Conservation (phyloP, 2,888 invertebrate species). For the Actias luna region DNA sequence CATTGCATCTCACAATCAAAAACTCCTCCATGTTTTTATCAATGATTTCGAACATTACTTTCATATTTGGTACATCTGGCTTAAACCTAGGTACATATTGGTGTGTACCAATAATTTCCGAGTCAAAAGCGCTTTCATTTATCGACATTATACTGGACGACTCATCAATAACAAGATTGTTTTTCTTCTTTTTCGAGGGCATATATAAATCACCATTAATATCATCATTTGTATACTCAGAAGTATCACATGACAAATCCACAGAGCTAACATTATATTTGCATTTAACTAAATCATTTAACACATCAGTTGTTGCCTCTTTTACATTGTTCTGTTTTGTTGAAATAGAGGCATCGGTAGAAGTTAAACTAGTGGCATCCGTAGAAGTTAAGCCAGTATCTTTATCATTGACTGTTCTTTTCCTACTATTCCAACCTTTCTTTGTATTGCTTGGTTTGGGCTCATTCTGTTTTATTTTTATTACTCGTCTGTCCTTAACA, state of each 20-base stretch:
- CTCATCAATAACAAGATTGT: constrained; percentile 39
- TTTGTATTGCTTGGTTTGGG: neutral
- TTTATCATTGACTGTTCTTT: neutral
- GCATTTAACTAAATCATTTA: neutral
- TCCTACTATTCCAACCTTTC: constrained; percentile 15
- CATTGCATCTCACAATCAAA: constrained; percentile 53
- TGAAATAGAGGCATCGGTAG: constrained; percentile 12
- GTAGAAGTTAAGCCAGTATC: neutral
- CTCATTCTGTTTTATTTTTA: constrained; percentile 12
- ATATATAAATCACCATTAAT: constrained; percentile 19
- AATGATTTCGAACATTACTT: constrained; percentile 53
- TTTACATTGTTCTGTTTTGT: neutral
- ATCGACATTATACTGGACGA: constrained; percentile 48
- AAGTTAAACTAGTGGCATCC: neutral
- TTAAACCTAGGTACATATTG: neutral
- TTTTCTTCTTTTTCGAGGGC: constrained; percentile 17
- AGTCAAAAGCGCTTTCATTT: constrained; percentile 34
- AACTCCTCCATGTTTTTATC: constrained; percentile 49
- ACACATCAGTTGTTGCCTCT: neutral
- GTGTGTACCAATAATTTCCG: constrained; percentile 23
- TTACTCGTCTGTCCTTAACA: constrained; percentile 9
- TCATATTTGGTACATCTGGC: neutral
- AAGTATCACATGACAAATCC: neutral
- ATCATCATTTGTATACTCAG: neutral
- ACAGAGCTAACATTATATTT: neutral